phyloP scores from a whole-genome alignment of 1,140 invertebrate genomes.

The Aleiodes sp. region DNA sequence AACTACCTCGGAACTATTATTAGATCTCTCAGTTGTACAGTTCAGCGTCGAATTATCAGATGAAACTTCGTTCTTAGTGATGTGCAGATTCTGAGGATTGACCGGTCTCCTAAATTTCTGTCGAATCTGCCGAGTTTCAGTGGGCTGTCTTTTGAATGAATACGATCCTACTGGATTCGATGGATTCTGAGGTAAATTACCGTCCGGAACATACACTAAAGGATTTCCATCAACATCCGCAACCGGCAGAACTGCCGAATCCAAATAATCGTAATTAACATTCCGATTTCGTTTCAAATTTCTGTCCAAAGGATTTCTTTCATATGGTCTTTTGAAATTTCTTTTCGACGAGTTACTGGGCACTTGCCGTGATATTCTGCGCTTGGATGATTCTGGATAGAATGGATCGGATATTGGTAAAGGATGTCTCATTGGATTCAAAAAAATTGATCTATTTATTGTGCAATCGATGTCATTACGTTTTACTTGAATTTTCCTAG shows the following conservation, averaged over 20 bases:
- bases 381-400: not conserved
- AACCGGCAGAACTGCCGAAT: not conserved
- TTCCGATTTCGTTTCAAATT: not conserved
- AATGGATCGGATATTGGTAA: slow-evolving; percentile 4
- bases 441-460: not conserved
- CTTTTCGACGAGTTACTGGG: not conserved
- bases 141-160: not conserved
- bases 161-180: not conserved
- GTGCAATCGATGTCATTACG: slow-evolving; percentile 26
- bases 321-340: not conserved
- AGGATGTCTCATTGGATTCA: not conserved
- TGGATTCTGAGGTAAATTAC: not conserved
- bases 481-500: slow-evolving; percentile 21
- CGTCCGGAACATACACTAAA: not conserved
- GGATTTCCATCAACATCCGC: not conserved
- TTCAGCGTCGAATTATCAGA: not conserved
- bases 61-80: not conserved
- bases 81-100: not conserved
- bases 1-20: not conserved
- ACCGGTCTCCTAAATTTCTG: not conserved
- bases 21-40: not conserved
- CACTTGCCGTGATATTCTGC: not conserved
- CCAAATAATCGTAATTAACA: not conserved
- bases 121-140: not conserved
- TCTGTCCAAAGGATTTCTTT: not conserved